Evolutionary conservation across 2,113 vertebrate species (phyloP).

Genomic region (Saguinus midas): DNA sequence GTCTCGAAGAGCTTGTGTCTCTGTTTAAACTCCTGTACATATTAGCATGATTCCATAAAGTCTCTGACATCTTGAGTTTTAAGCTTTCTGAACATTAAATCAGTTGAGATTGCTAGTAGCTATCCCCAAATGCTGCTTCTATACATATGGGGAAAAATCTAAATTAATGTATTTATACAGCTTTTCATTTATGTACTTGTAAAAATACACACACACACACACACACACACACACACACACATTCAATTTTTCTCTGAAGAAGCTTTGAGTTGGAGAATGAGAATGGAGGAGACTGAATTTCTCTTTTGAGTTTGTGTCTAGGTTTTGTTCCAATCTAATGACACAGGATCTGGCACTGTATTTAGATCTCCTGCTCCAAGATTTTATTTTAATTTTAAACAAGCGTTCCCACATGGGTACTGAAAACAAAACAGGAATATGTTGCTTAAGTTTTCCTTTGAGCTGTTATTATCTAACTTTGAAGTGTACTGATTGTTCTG

Average conservation of each 20-base stretch:
- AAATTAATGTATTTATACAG: constrained; percentile 31
- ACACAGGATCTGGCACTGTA: constrained; percentile 64
- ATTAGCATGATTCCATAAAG: neutral
- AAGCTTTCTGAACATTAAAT: neutral
- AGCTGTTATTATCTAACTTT: constrained; percentile 50
- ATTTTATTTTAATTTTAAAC: constrained; percentile 61
- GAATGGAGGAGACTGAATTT: constrained; percentile 34
- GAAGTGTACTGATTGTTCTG: constrained; percentile 58
- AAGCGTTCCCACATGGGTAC: constrained; percentile 59
- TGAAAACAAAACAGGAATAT: constrained; percentile 68
- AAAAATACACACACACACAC: neutral
- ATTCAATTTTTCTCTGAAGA: neutral
- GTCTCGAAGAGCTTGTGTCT: neutral
- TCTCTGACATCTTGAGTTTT: neutral
- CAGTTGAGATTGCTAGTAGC: neutral
- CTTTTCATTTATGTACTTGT: constrained; percentile 28
- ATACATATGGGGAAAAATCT: neutral
- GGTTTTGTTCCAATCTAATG: constrained; percentile 60
- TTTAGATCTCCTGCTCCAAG: constrained; percentile 57
- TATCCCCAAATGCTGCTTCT: neutral
- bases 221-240: neutral
- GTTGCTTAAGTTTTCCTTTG: constrained; percentile 60
- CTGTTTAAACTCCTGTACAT: neutral
- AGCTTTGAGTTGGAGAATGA: neutral
- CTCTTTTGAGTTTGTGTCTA: constrained; percentile 32